Percentiles rank a stretch among this genome's conserved stretches.
Conservation (phyloP, 2,797 vertebrate genomes). For the Melanotaenia boesemani region DNA sequence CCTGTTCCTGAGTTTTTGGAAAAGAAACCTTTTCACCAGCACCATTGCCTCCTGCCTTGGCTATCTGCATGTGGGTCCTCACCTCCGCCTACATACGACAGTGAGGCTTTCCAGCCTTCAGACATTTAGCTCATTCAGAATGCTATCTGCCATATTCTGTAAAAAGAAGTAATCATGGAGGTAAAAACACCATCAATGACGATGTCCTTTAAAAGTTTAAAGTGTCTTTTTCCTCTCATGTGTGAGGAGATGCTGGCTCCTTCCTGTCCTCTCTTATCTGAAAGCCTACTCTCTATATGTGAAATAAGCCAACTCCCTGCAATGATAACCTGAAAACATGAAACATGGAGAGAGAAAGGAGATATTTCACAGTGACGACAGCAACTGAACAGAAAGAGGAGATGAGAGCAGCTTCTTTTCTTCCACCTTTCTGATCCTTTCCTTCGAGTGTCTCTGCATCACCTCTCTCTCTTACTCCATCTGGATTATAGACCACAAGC, state of each 20-base stretch:
- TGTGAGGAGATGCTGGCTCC: neutral
- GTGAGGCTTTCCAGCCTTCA: no score
- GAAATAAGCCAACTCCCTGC: conserved; percentile 44
- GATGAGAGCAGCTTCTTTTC: conserved; percentile 65
- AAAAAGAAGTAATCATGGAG: no score
- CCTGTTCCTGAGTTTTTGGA: no score
- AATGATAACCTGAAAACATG: conserved; percentile 38
- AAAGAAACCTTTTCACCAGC: no score
- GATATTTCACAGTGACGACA: conserved; percentile 60
- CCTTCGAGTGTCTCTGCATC: conserved; percentile 45
- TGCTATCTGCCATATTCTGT: no score
- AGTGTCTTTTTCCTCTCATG: neutral
- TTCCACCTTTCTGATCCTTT: conserved; percentile 50
- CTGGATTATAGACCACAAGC: conserved; percentile 63
- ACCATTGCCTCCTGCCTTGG: no score
- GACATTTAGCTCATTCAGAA: no score
- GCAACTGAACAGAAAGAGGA: conserved; percentile 54
- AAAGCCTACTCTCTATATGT: conserved; percentile 29
- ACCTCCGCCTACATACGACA: no score
- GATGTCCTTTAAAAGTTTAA: no score
- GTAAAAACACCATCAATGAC: no score
- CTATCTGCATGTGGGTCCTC: no score
- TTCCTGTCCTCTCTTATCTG: neutral
- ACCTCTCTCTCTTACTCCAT: conserved; percentile 37
- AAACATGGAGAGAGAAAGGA: conserved; percentile 36